Conservation (phyloP, 2,888 invertebrate genomes). For the Hofmannophila pseudospretella region DNA sequence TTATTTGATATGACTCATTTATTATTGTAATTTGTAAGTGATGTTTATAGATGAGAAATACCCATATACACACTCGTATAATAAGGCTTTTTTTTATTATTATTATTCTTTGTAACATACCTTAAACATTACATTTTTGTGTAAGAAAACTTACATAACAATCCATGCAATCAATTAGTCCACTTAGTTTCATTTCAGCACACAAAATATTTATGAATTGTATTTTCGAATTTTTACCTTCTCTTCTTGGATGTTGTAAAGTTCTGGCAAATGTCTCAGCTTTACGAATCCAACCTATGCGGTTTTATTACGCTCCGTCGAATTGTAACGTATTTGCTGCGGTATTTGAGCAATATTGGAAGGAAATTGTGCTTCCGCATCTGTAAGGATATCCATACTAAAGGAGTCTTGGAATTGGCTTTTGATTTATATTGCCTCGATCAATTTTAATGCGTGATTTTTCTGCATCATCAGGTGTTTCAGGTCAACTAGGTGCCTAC, state of each 20-base stretch:
- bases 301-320: constrained; percentile 43
- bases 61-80: too few species aligned
- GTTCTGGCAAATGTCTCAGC: background rate
- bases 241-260: background rate
- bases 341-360: constrained; percentile 46
- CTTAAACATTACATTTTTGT: too few species aligned
- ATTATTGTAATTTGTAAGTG: too few species aligned
- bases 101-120: too few species aligned
- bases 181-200: too few species aligned
- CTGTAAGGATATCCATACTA: constrained; percentile 9
- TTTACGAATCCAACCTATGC: constrained; percentile 34
- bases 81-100: too few species aligned
- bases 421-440: background rate
- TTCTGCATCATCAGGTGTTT: background rate
- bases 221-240: background rate
- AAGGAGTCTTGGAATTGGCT: constrained; percentile 2
- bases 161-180: too few species aligned
- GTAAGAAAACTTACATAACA: too few species aligned
- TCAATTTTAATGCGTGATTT: background rate
- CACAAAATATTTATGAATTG: too few species aligned
- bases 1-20: too few species aligned
- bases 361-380: constrained; percentile 30
- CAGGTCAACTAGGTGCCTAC: background rate
- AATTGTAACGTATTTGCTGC: constrained; percentile 43
- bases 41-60: too few species aligned